These are phyloP conservation scores for Oncorhynchus gorbuscha DNA, from an alignment of 2,113 vertebrate genomes.

Conservation along the genomic window DNA sequence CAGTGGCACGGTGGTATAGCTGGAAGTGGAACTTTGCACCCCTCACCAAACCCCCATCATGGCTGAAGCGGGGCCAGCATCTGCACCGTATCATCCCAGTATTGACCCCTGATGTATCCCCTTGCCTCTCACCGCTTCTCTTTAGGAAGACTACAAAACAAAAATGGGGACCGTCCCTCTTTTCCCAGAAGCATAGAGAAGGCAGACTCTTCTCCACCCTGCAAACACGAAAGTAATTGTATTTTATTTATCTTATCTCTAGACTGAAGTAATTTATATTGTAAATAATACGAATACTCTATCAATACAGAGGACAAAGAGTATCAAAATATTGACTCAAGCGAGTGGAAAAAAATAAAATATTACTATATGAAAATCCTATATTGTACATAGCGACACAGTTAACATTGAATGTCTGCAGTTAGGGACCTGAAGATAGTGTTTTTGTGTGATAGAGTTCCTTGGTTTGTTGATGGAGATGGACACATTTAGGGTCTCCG, in stretches of 20 bases:
- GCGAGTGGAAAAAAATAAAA: slow-evolving; percentile 36
- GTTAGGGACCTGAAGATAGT: slow-evolving; percentile 58
- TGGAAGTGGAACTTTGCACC: slow-evolving; percentile 48
- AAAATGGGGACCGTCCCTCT: background rate
- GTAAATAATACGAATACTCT: slow-evolving; percentile 77
- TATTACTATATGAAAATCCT: slow-evolving; percentile 76
- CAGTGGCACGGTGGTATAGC: slow-evolving; percentile 88
- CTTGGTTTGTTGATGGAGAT: slow-evolving; percentile 26
- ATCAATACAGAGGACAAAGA: slow-evolving; percentile 63
- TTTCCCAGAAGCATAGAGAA: slow-evolving; percentile 6
- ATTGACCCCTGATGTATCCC: slow-evolving; percentile 37
- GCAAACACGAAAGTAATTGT: slow-evolving; percentile 63
- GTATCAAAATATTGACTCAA: slow-evolving; percentile 44
- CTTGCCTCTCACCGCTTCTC: background rate
- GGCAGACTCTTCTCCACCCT: background rate
- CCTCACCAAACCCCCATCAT: background rate
- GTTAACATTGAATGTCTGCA: slow-evolving; percentile 66
- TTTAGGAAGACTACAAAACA: slow-evolving; percentile 25
- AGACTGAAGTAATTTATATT: slow-evolving; percentile 79
- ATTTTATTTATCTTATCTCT: slow-evolving; percentile 74
- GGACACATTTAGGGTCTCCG: slow-evolving; percentile 6
- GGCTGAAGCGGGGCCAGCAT: slow-evolving; percentile 20
- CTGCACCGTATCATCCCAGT: slow-evolving; percentile 16
- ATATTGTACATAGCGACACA: slow-evolving; percentile 70
- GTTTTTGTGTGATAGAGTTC: slow-evolving; percentile 57